phyloP scores from a whole-genome alignment of 35 echinoderm and acorn worm genomes.

The Hemicentrotus pulcherrimus region DNA sequence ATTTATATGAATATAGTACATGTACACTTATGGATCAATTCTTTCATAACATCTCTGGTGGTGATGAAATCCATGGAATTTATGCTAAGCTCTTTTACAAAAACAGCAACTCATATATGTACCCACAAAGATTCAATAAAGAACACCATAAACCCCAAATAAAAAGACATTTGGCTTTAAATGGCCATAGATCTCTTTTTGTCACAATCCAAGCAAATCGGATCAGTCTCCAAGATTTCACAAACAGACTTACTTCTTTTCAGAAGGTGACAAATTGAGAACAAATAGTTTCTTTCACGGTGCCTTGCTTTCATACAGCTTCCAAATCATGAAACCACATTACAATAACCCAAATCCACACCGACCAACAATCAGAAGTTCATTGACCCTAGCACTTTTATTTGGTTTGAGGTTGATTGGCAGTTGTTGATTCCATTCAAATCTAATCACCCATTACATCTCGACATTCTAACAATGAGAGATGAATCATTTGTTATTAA shows the following conservation, averaged over 20 bases:
- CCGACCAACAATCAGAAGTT: neutral
- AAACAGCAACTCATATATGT: too few species aligned
- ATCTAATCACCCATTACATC: neutral
- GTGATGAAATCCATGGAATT: neutral
- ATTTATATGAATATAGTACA: too few species aligned
- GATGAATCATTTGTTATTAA: neutral
- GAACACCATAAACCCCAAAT: too few species aligned
- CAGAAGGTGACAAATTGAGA: neutral
- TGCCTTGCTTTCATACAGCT: neutral
- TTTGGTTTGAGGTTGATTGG: neutral
- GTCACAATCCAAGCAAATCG: too few species aligned
- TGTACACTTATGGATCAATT: neutral
- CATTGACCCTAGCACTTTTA: neutral
- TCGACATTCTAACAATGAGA: neutral
- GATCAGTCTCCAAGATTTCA: neutral
- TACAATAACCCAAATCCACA: neutral
- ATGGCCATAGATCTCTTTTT: too few species aligned
- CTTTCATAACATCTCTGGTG: neutral
- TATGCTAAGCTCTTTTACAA: too few species aligned
- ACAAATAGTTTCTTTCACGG: neutral
- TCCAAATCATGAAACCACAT: neutral
- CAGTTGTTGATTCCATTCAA: neutral
- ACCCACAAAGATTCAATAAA: too few species aligned
- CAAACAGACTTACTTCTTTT: neutral
- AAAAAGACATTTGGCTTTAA: too few species aligned